These are phyloP conservation scores for Tichodroma muraria DNA, from an alignment of 2,113 vertebrate species.

Conservation along the genomic window DNA sequence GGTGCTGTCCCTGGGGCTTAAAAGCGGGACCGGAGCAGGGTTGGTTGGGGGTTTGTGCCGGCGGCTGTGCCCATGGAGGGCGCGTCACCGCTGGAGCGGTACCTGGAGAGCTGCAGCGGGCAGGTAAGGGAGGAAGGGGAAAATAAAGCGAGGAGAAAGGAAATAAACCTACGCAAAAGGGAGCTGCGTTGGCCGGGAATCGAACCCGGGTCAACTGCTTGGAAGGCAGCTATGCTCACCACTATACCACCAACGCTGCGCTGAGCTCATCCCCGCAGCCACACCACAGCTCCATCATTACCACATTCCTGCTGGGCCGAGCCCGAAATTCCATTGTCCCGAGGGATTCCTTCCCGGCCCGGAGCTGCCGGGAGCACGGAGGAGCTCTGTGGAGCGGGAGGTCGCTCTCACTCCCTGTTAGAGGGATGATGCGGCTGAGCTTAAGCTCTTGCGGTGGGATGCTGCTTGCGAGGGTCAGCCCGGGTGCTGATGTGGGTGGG, in stretches of 20 bases:
- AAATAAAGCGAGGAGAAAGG: rapidly evolving
- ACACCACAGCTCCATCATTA: rapidly evolving
- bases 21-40: rapidly evolving
- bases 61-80: conserved; percentile 42
- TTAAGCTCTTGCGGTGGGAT: rapidly evolving
- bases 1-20: background rate
- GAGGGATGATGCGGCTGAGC: rapidly evolving
- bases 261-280: rapidly evolving
- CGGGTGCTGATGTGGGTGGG: rapidly evolving
- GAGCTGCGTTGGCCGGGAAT: conserved; percentile 36
- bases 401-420: rapidly evolving
- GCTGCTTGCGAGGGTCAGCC: rapidly evolving
- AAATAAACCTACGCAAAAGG: rapidly evolving
- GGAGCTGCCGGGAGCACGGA: rapidly evolving
- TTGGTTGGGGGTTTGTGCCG: rapidly evolving
- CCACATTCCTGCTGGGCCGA: rapidly evolving
- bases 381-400: rapidly evolving
- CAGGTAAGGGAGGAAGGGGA: background rate
- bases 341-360: rapidly evolving
- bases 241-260: conserved; percentile 72
- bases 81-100: conserved; percentile 62
- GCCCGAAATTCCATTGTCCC: rapidly evolving
- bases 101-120: conserved; percentile 68
- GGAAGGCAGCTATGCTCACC: conserved; percentile 81
- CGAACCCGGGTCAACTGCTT: conserved; percentile 71